Evolutionary conservation across 2,113 vertebrate species (phyloP).

Genomic region (Pseudolaguvia tuberculata): DNA sequence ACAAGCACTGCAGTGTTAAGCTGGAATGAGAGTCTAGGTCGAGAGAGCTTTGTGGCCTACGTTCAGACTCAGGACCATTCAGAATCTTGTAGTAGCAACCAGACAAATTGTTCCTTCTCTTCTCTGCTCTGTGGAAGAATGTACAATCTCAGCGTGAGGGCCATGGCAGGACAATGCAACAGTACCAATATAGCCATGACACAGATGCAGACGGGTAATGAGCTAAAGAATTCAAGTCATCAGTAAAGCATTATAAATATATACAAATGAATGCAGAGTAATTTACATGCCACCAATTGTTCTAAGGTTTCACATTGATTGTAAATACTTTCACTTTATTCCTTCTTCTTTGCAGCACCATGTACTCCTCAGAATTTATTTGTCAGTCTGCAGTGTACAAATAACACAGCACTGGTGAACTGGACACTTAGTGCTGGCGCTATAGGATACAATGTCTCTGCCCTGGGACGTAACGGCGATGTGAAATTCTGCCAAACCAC

Average conservation of each 20-base stretch:
- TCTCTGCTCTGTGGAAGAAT: constrained; percentile 58
- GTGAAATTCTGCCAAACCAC: constrained; percentile 50
- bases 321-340: neutral
- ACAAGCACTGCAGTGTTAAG: constrained; percentile 55
- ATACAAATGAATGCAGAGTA: neutral
- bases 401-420: constrained; percentile 59
- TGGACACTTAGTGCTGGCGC: constrained; percentile 59
- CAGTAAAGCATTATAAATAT: neutral
- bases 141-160: constrained; percentile 58
- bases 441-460: constrained; percentile 56
- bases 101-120: constrained; percentile 55
- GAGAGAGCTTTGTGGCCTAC: constrained; percentile 47
- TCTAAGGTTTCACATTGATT: neutral
- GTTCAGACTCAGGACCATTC: constrained; percentile 41
- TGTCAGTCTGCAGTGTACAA: constrained; percentile 60
- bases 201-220: constrained; percentile 62
- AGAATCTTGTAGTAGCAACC: constrained; percentile 44
- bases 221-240: neutral
- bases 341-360: constrained; percentile 58
- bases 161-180: constrained; percentile 62
- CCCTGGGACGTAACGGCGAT: constrained; percentile 51
- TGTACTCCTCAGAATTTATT: constrained; percentile 65
- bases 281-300: neutral
- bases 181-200: constrained; percentile 55
- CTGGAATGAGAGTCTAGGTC: constrained; percentile 64